A percentile compares a stretch with the other conserved stretches of the same genome.
Evolutionary conservation across 2,797 vertebrate genomes (phyloP).

Genomic region (Tapera naevia): DNA sequence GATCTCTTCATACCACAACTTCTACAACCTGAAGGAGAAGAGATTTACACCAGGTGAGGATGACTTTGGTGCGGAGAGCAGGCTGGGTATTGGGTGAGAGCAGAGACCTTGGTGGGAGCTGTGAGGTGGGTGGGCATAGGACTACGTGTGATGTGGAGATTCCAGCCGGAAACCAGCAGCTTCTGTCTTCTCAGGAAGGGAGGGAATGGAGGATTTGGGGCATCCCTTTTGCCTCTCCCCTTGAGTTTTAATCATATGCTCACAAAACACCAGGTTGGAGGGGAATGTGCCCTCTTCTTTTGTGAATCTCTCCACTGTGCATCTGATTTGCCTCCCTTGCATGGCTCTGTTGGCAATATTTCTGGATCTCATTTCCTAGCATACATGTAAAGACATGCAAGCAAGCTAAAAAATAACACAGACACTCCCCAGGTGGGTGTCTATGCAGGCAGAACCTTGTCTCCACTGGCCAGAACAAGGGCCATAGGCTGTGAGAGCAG

Average conservation of each 20-base stretch:
- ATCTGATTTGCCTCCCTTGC: neutral
- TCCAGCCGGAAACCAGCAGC: neutral
- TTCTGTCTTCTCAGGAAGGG: neutral
- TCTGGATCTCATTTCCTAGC: neutral
- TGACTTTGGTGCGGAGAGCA: neutral
- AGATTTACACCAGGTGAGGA: constrained; percentile 56
- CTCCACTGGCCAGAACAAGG: neutral
- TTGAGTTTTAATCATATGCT: neutral
- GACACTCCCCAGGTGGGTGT: neutral
- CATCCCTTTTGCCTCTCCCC: neutral
- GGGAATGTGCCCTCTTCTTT: neutral
- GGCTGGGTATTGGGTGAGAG: neutral
- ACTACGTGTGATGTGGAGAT: accelerated
- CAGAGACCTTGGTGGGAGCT: neutral
- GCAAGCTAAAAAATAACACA: neutral
- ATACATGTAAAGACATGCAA: neutral
- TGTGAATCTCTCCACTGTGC: accelerated
- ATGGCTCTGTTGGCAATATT: neutral
- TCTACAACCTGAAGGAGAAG: constrained; percentile 43
- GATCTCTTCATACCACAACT: constrained; percentile 50
- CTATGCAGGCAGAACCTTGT: neutral
- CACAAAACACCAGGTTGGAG: neutral
- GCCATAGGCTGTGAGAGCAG: neutral
- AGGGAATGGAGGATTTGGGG: neutral
- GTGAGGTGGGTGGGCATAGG: neutral